Conservation (phyloP, 2,888 invertebrate genomes). For the Paralinhomoeus sp. region DNA sequence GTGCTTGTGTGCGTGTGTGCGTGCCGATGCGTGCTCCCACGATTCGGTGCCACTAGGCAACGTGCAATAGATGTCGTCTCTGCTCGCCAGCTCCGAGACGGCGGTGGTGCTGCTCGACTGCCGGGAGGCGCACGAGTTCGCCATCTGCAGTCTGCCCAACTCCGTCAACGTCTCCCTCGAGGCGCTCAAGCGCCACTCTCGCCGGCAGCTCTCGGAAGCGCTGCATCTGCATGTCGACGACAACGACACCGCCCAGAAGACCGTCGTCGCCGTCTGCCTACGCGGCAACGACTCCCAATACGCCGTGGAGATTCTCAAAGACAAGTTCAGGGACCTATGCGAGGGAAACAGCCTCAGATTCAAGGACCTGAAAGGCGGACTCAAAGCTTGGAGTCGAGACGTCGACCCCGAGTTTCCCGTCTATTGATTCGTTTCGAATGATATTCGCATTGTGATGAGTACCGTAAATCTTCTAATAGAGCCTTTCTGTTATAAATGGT, state of each 20-base stretch:
- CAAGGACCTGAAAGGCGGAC: slow-evolving; percentile 53
- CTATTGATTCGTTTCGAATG: too few relatives aligned
- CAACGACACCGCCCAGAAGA: slow-evolving; percentile 32
- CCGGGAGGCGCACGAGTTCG: slow-evolving; percentile 55
- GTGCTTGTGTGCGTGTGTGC: slow-evolving; percentile 44
- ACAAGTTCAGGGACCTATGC: slow-evolving; percentile 26
- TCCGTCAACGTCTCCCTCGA: slow-evolving; percentile 43
- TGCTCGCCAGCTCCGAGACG: too few relatives aligned
- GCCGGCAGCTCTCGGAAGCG: too few relatives aligned
- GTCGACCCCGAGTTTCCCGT: slow-evolving; percentile 56
- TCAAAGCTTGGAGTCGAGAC: slow-evolving; percentile 57
- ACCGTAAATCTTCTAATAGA: too few relatives aligned
- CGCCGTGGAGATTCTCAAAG: slow-evolving; percentile 42
- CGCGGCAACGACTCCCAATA: slow-evolving; percentile 93
- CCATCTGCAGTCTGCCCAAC: slow-evolving; percentile 56
- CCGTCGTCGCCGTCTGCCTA: slow-evolving; percentile 64
- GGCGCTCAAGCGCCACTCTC: too few relatives aligned
- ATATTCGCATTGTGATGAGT: too few relatives aligned
- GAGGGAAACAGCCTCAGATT: too few relatives aligned
- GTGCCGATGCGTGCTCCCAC: slow-evolving; percentile 62
- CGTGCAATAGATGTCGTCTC: too few relatives aligned
- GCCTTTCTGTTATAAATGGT: too few relatives aligned
- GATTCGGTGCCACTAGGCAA: too few relatives aligned
- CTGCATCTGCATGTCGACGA: too few relatives aligned
- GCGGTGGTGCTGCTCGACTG: too few relatives aligned